Conservation (phyloP, 2,113 vertebrate genomes). For the Syrmaticus mikado region DNA sequence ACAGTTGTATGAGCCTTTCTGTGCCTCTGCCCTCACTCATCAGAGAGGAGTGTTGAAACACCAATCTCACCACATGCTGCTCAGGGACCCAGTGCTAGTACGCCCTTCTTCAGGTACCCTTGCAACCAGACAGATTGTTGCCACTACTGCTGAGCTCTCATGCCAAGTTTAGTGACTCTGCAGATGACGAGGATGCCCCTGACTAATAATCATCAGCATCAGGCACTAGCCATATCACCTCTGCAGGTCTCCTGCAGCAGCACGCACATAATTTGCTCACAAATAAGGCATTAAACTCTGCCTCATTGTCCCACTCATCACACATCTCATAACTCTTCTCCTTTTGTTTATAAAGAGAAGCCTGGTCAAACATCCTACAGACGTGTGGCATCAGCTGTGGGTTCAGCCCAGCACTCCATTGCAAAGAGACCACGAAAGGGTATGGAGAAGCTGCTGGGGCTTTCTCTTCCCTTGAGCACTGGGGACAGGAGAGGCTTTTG, state of each 20-base stretch:
- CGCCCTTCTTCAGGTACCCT: too few species aligned
- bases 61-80: neutral
- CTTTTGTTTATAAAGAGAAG: neutral
- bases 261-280: too few species aligned
- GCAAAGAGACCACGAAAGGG: neutral
- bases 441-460: neutral
- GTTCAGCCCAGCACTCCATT: neutral
- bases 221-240: neutral
- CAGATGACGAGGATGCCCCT: neutral
- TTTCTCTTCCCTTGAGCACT: too few species aligned
- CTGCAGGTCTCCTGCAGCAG: neutral
- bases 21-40: neutral
- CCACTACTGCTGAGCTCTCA: neutral
- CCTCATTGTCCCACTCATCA: neutral
- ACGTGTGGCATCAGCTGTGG: neutral
- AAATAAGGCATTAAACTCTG: neutral
- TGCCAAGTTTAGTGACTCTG: neutral
- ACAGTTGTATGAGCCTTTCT: neutral
- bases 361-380: neutral
- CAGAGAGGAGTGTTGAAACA: neutral
- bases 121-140: neutral
- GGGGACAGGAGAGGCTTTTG: neutral
- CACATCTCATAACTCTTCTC: neutral
- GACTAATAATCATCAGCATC: neutral
- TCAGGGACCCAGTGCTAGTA: neutral